Evolutionary conservation across 2,797 vertebrate species (phyloP), one percentile per base, ranked within the genome.

Genomic region (Melanotaenia boesemani): DNA sequence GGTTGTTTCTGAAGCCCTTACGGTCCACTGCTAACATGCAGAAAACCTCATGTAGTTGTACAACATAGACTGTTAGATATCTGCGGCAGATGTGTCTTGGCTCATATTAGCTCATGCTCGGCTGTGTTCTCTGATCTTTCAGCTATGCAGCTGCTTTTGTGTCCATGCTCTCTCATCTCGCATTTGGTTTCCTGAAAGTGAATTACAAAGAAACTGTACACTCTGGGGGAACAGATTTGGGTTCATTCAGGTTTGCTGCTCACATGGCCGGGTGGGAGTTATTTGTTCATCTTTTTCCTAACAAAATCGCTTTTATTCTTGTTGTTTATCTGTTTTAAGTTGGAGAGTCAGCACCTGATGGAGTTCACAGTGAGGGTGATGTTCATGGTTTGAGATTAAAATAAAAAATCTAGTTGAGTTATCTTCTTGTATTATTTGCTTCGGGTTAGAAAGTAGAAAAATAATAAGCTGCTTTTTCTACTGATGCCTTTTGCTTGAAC

Each of bases 81-180:
- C 80, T 24, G 70, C 67, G 72, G 68, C 89, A 84, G 88, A 83
- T 84, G 85, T 67, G 75, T 66, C 74, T 58, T 13, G 30, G 78
- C 83, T 86, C 52, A 59, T 46, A 72, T 84, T 72, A 77, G 64
- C 67, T 76, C 77, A 52, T 26, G 55, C 83, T 78, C 48, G 39
- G 54, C 76, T 60, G 75, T 84, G 77, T 86, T 76, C n/a, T 86
- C 70, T 80, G 85, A 86, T 89, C 83, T 86, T 63, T 75, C 59
- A 64, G 82, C 83, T 50, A 28, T 58, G 77, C 72, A 70, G 76
- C 82, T 72, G 80, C 79, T 76, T 78, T 76, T 75, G 24, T 44
- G 76, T 80, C 76, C 76, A 62, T 28, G n/a, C 41, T 74, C 80
- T 72, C 72, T 67, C 82, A 72, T 80, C 74, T 83, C 58, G 5